Conservation (phyloP, 2,113 vertebrate genomes). For the Ia io region DNA sequence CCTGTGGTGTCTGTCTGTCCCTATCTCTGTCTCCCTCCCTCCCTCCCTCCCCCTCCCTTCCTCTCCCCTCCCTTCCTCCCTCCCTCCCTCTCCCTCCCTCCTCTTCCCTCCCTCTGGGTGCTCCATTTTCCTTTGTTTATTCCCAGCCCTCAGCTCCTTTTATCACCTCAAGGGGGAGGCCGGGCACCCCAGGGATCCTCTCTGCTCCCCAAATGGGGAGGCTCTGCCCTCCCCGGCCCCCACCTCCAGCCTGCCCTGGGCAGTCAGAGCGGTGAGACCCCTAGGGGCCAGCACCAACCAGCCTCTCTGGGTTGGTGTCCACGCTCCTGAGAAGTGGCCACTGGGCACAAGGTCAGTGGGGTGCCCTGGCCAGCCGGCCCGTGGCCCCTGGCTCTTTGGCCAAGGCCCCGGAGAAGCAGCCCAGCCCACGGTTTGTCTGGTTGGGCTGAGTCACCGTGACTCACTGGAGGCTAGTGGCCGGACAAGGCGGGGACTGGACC, state of each 20-base stretch:
- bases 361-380: conserved; percentile 48
- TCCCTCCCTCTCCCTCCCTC: background rate
- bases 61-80: background rate
- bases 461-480: conserved; percentile 61
- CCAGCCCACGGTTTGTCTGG: conserved; percentile 70
- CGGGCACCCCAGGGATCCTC: conserved; percentile 32
- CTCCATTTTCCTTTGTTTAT: conserved; percentile 51
- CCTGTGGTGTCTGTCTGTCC: background rate
- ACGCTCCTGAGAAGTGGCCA: background rate
- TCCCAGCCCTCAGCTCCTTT: conserved; percentile 1
- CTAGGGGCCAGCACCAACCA: rapidly evolving
- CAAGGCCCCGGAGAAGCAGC: conserved; percentile 41
- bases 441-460: conserved; percentile 69
- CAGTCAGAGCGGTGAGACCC: too few relatives aligned
- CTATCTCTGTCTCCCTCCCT: conserved; percentile 16
- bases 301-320: background rate
- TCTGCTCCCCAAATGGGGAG: background rate
- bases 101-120: background rate
- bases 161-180: conserved; percentile 29
- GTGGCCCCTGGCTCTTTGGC: conserved; percentile 19
- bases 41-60: background rate
- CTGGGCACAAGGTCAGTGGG: background rate
- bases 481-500: background rate
- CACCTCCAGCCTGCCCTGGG: rapidly evolving
- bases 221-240: background rate